A percentile compares a stretch with the other conserved stretches of the same genome.
Evolutionary conservation across 2,797 vertebrate species (phyloP).

Genomic region (Rachycentron canadum): DNA sequence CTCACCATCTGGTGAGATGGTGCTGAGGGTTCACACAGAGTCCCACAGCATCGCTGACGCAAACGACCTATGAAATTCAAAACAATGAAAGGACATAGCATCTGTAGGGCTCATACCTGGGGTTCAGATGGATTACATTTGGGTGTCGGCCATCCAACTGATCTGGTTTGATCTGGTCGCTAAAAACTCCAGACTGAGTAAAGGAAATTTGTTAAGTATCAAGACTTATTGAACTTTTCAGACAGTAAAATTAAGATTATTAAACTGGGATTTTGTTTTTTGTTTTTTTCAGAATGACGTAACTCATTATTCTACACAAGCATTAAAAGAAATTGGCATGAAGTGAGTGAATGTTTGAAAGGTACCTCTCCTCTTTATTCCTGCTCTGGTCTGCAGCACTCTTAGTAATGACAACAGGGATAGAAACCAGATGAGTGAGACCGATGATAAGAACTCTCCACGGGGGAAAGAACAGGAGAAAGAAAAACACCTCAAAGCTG

Average conservation of each 20-base stretch:
- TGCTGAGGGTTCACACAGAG: slow-evolving; percentile 37
- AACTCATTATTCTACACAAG: background rate
- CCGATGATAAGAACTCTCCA: slow-evolving; percentile 68
- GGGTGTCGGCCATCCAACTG: background rate
- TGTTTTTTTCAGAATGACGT: too few species aligned
- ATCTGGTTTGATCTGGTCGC: background rate
- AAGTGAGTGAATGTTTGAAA: slow-evolving; percentile 34
- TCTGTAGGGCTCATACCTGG: background rate
- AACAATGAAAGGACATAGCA: background rate
- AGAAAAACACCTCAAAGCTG: slow-evolving; percentile 57
- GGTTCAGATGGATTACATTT: background rate
- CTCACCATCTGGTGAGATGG: slow-evolving; percentile 53
- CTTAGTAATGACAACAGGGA: slow-evolving; percentile 62
- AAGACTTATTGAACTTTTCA: background rate
- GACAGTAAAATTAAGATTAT: slow-evolving; percentile 6
- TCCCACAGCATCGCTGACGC: slow-evolving; percentile 13
- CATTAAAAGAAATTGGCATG: slow-evolving; percentile 18
- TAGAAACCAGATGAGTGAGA: slow-evolving; percentile 76
- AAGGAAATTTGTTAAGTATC: too few species aligned
- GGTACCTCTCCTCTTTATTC: slow-evolving; percentile 29
- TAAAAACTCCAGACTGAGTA: background rate
- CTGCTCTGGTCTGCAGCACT: slow-evolving; percentile 30
- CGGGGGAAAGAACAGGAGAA: slow-evolving; percentile 15
- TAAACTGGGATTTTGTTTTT: too few species aligned
- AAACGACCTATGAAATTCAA: slow-evolving; percentile 47